phyloP scores from a whole-genome alignment of 2,888 invertebrate species.

The Periphyllus acericola region DNA sequence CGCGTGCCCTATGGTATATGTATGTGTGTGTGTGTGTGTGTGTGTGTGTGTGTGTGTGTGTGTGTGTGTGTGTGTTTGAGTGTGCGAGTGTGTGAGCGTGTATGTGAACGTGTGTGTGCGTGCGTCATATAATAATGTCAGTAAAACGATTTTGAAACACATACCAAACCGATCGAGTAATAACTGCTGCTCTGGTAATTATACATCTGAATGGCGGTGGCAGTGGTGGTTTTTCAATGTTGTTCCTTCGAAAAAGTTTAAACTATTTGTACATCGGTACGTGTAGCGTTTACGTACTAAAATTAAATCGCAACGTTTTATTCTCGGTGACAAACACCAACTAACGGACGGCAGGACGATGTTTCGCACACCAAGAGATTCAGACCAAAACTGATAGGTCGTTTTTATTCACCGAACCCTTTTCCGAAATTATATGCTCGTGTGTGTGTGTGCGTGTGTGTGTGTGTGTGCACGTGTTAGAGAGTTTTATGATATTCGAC shows the following conservation, averaged over 20 bases:
- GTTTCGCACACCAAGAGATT: slow-evolving; percentile 56
- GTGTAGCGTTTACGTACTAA: background rate
- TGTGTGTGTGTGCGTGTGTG: background rate
- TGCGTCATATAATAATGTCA: background rate
- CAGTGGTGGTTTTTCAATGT: background rate
- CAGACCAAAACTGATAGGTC: slow-evolving; percentile 48
- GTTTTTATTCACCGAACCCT: background rate
- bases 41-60: background rate
- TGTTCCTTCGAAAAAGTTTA: background rate
- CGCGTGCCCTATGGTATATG: too few relatives aligned
- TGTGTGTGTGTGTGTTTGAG: background rate
- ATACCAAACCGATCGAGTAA: slow-evolving; percentile 13
- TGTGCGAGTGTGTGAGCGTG: background rate
- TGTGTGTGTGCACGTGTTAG: background rate
- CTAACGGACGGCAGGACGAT: background rate
- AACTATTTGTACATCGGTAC: background rate
- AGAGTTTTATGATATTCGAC: slow-evolving; percentile 11
- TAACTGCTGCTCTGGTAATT: background rate
- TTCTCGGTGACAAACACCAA: background rate
- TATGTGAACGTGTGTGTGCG: background rate
- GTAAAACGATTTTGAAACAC: background rate
- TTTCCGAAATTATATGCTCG: background rate
- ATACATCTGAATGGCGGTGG: background rate
- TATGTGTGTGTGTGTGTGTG: too few relatives aligned
- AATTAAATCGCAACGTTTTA: background rate